phyloP scores from a whole-genome alignment of 2,888 invertebrate genomes.

The Pseudanteris insignis region DNA sequence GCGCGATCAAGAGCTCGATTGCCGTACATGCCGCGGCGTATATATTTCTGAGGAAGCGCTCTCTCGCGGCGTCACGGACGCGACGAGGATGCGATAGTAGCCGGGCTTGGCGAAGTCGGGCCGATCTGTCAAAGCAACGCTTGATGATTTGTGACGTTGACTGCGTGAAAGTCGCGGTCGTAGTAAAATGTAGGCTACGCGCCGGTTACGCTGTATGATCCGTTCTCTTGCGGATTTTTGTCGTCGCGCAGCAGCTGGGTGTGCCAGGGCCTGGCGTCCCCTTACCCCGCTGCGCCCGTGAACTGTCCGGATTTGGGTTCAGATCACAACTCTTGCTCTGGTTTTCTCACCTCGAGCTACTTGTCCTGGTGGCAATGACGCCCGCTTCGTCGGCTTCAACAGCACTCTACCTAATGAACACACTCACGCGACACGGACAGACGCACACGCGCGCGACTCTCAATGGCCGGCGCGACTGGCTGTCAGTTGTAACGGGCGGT shows the following conservation, averaged over 20 bases:
- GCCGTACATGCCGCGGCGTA: too few species aligned
- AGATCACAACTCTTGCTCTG: background rate
- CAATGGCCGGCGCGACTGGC: conserved; percentile 51
- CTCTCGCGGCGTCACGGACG: too few species aligned
- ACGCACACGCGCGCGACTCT: conserved; percentile 47
- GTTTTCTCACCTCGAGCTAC: background rate
- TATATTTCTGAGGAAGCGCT: too few species aligned
- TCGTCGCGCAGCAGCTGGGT: conserved; percentile 10
- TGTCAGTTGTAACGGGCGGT: conserved; percentile 33
- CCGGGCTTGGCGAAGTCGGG: too few species aligned
- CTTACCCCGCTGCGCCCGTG: background rate
- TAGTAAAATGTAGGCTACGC: conserved; percentile 48
- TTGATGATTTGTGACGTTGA: too few species aligned
- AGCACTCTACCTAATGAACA: too few species aligned
- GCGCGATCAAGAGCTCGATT: too few species aligned
- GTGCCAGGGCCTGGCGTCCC: conserved; percentile 5
- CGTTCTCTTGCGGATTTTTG: conserved; percentile 32
- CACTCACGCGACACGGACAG: conserved; percentile 1
- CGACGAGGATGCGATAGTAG: too few species aligned
- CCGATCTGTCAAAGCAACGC: conserved; percentile 6
- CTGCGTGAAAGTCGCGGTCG: conserved; percentile 41
- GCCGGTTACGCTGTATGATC: conserved; percentile 43
- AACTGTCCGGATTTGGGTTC: too few species aligned
- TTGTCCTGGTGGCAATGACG: conserved; percentile 1
- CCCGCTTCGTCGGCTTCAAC: background rate